A percentile compares a stretch with the other conserved stretches of the same genome.
Evolutionary conservation across 2,888 invertebrate genomes (phyloP).

Genomic region (Volucella bombylans): DNA sequence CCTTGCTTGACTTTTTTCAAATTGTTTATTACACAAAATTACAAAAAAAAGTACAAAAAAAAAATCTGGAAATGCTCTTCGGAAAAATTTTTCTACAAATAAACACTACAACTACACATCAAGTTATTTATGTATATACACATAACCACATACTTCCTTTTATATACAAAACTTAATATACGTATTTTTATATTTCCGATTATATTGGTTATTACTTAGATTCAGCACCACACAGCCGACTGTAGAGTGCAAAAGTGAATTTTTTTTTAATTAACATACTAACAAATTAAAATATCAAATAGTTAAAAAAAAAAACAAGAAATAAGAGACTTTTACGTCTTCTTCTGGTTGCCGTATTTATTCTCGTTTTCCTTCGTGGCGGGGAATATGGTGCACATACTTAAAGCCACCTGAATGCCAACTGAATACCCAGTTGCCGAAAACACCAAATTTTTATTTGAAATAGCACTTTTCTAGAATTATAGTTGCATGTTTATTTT

Average conservation of each 20-base stretch:
- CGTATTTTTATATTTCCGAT: too few relatives aligned
- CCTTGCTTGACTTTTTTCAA: conserved; percentile 9
- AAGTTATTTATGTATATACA: not conserved
- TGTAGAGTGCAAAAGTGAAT: not conserved
- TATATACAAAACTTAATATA: too few relatives aligned
- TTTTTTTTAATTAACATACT: conserved; percentile 6
- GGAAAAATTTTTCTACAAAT: not conserved
- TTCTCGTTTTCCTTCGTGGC: conserved; percentile 40
- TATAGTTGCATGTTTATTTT: too few relatives aligned
- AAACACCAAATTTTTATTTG: not conserved
- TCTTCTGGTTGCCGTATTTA: conserved; percentile 19
- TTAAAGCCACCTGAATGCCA: conserved; percentile 37
- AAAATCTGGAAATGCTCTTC: not conserved
- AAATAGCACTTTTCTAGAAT: too few relatives aligned
- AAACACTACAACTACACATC: not conserved
- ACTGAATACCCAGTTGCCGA: conserved; percentile 11
- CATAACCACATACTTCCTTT: not conserved
- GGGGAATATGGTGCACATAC: conserved; percentile 46
- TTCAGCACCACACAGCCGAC: too few relatives aligned
- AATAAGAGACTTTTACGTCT: conserved; percentile 1
- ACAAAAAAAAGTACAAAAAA: not conserved
- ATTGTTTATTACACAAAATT: not conserved
- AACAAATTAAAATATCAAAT: not conserved
- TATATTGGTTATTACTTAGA: too few relatives aligned
- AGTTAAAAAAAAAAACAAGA: not conserved